phyloP scores from a whole-genome alignment of 2,888 invertebrate genomes.

The Caenorhabditis sinica region DNA sequence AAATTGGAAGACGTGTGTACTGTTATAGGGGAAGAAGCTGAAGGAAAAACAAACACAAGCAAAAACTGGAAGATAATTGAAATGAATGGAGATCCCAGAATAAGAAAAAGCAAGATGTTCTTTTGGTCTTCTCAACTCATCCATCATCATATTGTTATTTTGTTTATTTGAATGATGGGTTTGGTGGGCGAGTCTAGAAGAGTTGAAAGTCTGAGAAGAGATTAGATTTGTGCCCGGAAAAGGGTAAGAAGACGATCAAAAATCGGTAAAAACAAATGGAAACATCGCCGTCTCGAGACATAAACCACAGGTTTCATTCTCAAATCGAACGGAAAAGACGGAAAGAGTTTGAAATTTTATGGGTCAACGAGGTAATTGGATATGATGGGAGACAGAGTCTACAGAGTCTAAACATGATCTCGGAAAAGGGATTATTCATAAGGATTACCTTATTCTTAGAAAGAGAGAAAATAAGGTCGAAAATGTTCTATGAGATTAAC shows the following conservation, averaged over 20 bases:
- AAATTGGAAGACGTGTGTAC: not conserved
- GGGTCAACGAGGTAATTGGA: conserved; percentile 20
- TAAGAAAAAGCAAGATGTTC: conserved; percentile 6
- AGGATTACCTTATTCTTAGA: conserved; percentile 17
- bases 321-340: conserved; percentile 21
- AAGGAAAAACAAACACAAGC: not conserved
- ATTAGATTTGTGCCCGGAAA: conserved; percentile 47
- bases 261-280: conserved; percentile 35
- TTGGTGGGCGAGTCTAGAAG: conserved; percentile 13
- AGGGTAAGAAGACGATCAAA: conserved; percentile 26
- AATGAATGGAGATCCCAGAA: not conserved
- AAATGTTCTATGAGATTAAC: conserved; percentile 25
- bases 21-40: not conserved
- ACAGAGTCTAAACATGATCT: not conserved
- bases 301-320: conserved; percentile 33
- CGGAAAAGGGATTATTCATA: conserved; percentile 21
- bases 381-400: not conserved
- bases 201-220: conserved; percentile 16
- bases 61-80: not conserved
- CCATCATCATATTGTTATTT: conserved; percentile 51
- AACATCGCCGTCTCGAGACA: conserved; percentile 16
- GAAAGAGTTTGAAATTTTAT: not conserved
- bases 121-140: conserved; percentile 34
- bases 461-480: not conserved
- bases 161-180: conserved; percentile 27